These are phyloP conservation scores for Leucosticte australis DNA, from an alignment of 2,113 vertebrate genomes.

Conservation along the genomic window DNA sequence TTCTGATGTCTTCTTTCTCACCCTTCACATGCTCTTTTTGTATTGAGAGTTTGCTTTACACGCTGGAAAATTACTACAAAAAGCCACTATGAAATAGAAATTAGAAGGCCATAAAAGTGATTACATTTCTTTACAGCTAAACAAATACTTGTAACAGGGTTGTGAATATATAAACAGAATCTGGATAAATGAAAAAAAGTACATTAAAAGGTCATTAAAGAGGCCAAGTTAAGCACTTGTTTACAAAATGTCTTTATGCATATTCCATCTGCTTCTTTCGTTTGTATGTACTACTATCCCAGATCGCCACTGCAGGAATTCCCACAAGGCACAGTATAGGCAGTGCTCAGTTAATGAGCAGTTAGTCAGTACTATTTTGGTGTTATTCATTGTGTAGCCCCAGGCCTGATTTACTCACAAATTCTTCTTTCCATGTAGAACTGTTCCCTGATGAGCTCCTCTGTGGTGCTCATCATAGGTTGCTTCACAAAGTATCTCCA, in stretches of 20 bases:
- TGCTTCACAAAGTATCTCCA: background rate
- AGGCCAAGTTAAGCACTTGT: background rate
- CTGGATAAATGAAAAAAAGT: background rate
- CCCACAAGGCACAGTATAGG: conserved; percentile 1
- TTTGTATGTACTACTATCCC: background rate
- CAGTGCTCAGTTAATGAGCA: conserved; percentile 43
- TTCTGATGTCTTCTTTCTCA: background rate
- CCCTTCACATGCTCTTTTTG: background rate
- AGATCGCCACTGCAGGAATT: background rate
- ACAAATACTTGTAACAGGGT: background rate
- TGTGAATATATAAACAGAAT: background rate
- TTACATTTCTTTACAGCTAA: background rate
- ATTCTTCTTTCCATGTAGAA: background rate
- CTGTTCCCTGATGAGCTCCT: background rate
- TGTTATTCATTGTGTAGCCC: conserved; percentile 22
- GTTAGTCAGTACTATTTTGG: conserved; percentile 15
- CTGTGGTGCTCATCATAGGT: background rate
- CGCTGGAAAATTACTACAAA: background rate
- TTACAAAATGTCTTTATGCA: background rate
- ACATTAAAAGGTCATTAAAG: background rate
- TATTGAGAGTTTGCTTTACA: background rate
- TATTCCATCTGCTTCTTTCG: background rate
- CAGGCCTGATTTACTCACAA: conserved; percentile 19
- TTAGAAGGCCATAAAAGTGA: background rate
- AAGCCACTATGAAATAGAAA: background rate